These are phyloP conservation scores for Euglossa dilemma DNA, from an alignment of 1,140 invertebrate species.

Conservation along the genomic window DNA sequence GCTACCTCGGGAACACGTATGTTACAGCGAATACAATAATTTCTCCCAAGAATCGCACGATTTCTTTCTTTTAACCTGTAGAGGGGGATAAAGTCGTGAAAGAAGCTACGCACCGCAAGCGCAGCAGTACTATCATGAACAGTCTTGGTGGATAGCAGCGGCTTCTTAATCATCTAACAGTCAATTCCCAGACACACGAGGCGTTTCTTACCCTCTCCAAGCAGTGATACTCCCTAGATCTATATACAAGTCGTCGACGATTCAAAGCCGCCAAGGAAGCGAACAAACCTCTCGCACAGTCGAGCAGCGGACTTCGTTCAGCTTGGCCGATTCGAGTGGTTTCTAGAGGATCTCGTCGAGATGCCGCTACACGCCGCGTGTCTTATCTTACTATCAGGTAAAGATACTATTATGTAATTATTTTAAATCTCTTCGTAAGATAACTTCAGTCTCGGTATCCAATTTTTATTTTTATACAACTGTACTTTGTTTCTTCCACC, in stretches of 20 bases:
- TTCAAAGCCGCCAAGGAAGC: slow-evolving; percentile 27
- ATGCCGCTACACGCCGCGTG: neutral
- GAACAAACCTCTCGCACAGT: slow-evolving; percentile 45
- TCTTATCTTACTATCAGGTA: slow-evolving; percentile 34
- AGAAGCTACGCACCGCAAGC: neutral
- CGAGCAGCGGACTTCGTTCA: slow-evolving; percentile 51
- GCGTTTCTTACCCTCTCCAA: slow-evolving; percentile 49
- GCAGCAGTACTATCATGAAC: neutral
- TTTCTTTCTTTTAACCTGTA: neutral
- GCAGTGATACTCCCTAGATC: slow-evolving; percentile 23
- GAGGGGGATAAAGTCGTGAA: neutral
- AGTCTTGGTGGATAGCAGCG: neutral
- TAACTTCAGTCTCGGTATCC: neutral
- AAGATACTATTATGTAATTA: neutral
- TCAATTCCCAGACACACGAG: slow-evolving; percentile 20
- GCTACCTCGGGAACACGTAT: neutral
- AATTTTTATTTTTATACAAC: neutral
- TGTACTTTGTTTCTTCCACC: too few species aligned
- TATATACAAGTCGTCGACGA: slow-evolving; percentile 30
- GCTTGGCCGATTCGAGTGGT: slow-evolving; percentile 33
- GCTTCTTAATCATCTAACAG: slow-evolving; percentile 26
- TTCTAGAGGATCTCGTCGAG: neutral
- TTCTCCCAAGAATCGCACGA: too few species aligned
- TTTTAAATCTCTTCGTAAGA: neutral
- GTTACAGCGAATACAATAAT: neutral